A percentile compares a stretch with the other conserved stretches of the same genome.
These are phyloP conservation scores for Ahaetulla prasina DNA, from an alignment of 2,113 vertebrate genomes.

Conservation along the genomic window DNA sequence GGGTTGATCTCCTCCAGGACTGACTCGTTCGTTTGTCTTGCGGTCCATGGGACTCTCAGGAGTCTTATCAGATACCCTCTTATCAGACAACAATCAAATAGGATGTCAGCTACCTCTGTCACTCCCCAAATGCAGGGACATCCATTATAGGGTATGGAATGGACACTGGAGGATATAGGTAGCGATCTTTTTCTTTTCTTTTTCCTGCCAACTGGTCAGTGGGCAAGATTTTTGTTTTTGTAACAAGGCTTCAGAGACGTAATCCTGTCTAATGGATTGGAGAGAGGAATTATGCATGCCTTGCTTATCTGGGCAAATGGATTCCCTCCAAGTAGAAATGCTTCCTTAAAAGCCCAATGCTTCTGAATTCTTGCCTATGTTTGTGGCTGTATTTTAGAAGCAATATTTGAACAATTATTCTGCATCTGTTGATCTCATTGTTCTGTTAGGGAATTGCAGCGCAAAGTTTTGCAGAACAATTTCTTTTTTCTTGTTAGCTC, in stretches of 20 bases:
- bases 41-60: too few species aligned
- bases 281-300: not conserved
- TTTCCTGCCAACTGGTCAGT: not conserved
- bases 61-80: too few species aligned
- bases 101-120: too few species aligned
- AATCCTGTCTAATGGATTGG: not conserved
- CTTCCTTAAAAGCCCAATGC: not conserved
- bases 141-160: too few species aligned
- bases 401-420: not conserved
- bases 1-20: too few species aligned
- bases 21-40: too few species aligned
- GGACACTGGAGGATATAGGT: not conserved
- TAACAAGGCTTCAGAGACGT: not conserved
- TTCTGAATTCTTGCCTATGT: not conserved
- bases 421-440: not conserved
- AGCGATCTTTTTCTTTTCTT: not conserved
- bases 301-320: not conserved
- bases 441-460: not conserved
- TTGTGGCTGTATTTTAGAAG: not conserved
- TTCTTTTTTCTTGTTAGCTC: not conserved
- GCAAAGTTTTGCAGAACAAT: not conserved
- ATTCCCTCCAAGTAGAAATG: not conserved
- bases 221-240: not conserved
- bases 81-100: too few species aligned
- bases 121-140: too few species aligned